Conservation (phyloP, 2,888 invertebrate species). For the Microplitis deprimator region DNA sequence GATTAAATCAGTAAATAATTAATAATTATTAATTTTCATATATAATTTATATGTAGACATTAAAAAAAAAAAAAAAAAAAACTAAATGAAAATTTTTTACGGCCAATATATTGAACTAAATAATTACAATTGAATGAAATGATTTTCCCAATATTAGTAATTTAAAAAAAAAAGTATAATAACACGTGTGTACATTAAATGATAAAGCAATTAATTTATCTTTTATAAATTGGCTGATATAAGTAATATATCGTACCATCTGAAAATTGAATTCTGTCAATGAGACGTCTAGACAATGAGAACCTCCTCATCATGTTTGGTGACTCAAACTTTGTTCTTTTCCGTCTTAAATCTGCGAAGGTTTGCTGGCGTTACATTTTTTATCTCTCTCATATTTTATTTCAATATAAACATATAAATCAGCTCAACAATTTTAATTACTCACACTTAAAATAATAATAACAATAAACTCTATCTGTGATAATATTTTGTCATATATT, state of each 20-base stretch:
- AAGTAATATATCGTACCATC: conserved; percentile 61
- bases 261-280: conserved; percentile 66
- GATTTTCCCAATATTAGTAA: conserved; percentile 46
- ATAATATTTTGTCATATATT: conserved; percentile 9
- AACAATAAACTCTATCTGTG: conserved; percentile 12
- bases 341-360: conserved; percentile 64
- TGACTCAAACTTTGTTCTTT: conserved; percentile 68
- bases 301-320: conserved; percentile 62
- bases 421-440: not conserved
- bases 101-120: not conserved
- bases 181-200: conserved; percentile 36
- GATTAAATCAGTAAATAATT: too few species aligned
- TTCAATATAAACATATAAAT: too few species aligned
- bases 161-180: conserved; percentile 27
- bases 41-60: too few species aligned
- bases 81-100: not conserved
- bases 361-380: conserved; percentile 45
- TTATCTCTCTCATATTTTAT: not conserved
- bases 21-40: too few species aligned
- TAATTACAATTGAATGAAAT: not conserved
- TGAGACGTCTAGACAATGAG: conserved; percentile 64
- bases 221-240: conserved; percentile 36
- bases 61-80: too few species aligned
- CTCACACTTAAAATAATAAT: conserved; percentile 9
- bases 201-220: conserved; percentile 49